Percentiles rank a stretch among this genome's conserved stretches.
Conservation (phyloP, 2,888 invertebrate genomes). For the Tethea ocularis region DNA sequence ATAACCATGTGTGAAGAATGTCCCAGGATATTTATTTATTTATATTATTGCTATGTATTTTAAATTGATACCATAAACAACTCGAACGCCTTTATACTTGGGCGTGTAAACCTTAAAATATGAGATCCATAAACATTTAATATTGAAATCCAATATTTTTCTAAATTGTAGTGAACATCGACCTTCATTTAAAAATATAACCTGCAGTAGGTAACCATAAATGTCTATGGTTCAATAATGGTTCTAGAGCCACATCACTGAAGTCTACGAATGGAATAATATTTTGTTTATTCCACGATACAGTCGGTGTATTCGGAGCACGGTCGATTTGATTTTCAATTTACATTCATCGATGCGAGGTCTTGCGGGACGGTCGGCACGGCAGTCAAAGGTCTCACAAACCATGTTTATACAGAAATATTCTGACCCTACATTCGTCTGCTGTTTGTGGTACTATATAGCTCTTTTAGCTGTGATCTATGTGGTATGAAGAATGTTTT, state of each 20-base stretch:
- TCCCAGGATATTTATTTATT: too few relatives aligned
- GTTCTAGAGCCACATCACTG: not conserved
- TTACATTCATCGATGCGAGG: slow-evolving; percentile 26
- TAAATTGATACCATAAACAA: too few relatives aligned
- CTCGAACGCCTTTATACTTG: too few relatives aligned
- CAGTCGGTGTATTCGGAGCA: not conserved
- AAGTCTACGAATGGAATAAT: not conserved
- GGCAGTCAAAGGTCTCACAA: slow-evolving; percentile 13
- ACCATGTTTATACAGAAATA: not conserved
- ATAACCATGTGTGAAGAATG: too few relatives aligned
- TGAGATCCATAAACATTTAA: too few relatives aligned
- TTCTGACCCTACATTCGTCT: slow-evolving; percentile 3
- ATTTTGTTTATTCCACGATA: slow-evolving; percentile 1
- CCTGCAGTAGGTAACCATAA: too few relatives aligned
- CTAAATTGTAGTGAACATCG: too few relatives aligned
- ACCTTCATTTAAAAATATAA: too few relatives aligned
- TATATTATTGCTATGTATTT: too few relatives aligned
- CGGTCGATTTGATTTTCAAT: slow-evolving; percentile 22
- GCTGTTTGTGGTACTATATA: not conserved
- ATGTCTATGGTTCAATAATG: not conserved
- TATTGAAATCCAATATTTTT: too few relatives aligned
- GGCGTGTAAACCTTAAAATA: too few relatives aligned
- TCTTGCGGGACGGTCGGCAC: slow-evolving; percentile 12
- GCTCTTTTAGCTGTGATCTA: not conserved
- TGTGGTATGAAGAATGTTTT: not conserved